Conservation (phyloP, 2,113 vertebrate genomes). For the Pandion haliaetus region DNA sequence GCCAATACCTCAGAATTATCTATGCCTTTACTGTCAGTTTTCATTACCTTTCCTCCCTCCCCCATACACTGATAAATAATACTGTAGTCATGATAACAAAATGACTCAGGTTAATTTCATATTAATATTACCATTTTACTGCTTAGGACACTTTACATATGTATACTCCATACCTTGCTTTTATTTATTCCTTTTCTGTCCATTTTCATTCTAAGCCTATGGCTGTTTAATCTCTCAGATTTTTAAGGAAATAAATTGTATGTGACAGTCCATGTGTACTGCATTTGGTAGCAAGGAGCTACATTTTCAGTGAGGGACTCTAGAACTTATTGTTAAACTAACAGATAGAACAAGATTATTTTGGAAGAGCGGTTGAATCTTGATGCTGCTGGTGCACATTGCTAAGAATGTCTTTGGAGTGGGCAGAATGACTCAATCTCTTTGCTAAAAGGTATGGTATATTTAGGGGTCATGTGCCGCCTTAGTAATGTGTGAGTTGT, state of each 20-base stretch:
- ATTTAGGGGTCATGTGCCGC: neutral
- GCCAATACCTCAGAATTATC: neutral
- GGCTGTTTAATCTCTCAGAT: neutral
- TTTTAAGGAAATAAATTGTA: neutral
- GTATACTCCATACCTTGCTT: neutral
- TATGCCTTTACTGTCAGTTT: neutral
- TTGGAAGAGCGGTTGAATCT: neutral
- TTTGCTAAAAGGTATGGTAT: neutral
- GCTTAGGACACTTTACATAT: neutral
- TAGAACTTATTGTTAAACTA: neutral
- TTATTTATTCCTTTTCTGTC: neutral
- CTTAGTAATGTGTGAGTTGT: neutral
- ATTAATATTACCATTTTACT: neutral
- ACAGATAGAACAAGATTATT: neutral
- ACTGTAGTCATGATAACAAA: neutral
- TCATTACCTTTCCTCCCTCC: neutral
- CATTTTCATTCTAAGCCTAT: neutral
- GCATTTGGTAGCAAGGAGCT: neutral
- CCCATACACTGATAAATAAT: neutral
- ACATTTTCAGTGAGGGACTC: rapidly evolving
- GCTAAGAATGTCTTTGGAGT: neutral
- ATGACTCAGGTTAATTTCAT: neutral
- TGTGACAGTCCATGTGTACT: neutral
- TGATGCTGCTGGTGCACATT: neutral
- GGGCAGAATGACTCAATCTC: conserved; percentile 23